Evolutionary conservation across 2,113 vertebrate genomes (phyloP), one percentile per base, ranked within the genome.

Genomic region (Limanda limanda): DNA sequence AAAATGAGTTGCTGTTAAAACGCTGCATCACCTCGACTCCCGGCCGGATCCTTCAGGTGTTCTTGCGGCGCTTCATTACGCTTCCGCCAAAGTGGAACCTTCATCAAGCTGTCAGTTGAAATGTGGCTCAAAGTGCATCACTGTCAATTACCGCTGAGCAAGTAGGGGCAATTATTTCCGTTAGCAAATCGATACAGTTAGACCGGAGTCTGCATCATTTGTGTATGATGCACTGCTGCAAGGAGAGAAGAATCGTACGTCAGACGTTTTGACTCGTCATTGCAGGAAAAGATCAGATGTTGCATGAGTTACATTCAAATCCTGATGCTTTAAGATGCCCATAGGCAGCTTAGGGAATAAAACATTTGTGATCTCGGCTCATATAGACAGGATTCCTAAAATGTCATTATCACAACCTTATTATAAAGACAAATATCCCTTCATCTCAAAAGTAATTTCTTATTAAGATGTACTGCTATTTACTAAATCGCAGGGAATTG

Each of bases 21-120:
- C 37, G 51, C 68, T 51, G 48, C 20, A 13, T 51, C 74, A 68
- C 51, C 63, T 63, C 68, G 40, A 73, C 68, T 48, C 54, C 12
- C 52, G 68, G 13, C 45, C 37, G 65, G 55, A 74, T 78, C 55
- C 70, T 78, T 78, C 35, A 40, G 24, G 42, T 23, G 45, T 57
- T 54, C 27, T 54, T 24, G 58, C 58, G 23, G 25, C 31, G 63
- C 64, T 25, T 66, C 37, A 65, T 70, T 56, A 66, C 17, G 47
- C 25, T 21, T 78, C 20, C 24, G 24, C 40, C 15, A 60, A 69
- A 65, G 35, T 59, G 69, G 59, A 63, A 56, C 21, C 21, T 62
- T 72, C 48, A 17, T 51, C 69, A 52, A 45, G 63, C 40, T 56
- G 73, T 52, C 61, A 71, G 17, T 4, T 61, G 23, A 64, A 40